These are phyloP conservation scores for Leptopilina drosophilae DNA, from an alignment of 2,888 invertebrate genomes.

Conservation along the genomic window DNA sequence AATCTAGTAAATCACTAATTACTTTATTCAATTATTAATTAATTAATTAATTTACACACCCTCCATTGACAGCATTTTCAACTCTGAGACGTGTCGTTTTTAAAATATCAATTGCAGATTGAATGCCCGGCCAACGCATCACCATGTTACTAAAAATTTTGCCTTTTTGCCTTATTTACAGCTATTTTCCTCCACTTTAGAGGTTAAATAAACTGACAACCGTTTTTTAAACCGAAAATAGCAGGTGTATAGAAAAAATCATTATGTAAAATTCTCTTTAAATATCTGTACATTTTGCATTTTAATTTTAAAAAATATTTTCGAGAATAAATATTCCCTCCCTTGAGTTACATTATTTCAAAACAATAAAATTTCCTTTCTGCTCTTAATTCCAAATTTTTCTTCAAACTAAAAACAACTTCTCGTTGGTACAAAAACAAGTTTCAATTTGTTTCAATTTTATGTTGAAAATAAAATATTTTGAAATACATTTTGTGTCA, in stretches of 20 bases:
- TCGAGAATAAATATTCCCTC: too few relatives aligned
- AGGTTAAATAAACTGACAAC: constrained; percentile 20
- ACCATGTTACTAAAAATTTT: constrained; percentile 1
- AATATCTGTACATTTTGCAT: constrained; percentile 3
- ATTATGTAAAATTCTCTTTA: neutral
- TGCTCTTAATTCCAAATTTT: too few relatives aligned
- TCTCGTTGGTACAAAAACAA: too few relatives aligned
- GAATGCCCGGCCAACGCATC: constrained; percentile 1
- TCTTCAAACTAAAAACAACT: too few relatives aligned
- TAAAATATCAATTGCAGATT: neutral
- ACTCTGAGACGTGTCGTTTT: neutral
- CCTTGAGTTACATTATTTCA: too few relatives aligned
- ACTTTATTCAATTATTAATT: neutral
- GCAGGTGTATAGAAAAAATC: neutral
- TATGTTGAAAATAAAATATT: neutral
- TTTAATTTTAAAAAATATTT: too few relatives aligned
- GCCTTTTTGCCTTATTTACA: neutral
- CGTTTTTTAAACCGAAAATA: neutral
- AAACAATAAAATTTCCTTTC: too few relatives aligned
- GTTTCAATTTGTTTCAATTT: too few relatives aligned
- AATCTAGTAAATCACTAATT: neutral
- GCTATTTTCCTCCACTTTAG: neutral
- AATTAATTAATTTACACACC: neutral
- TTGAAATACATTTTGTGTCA: neutral
- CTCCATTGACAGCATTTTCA: neutral